Base-by-base conservation (phyloP, 35 echinoderm and acorn worm genomes). In the Ophiothrix spiculata region DNA sequence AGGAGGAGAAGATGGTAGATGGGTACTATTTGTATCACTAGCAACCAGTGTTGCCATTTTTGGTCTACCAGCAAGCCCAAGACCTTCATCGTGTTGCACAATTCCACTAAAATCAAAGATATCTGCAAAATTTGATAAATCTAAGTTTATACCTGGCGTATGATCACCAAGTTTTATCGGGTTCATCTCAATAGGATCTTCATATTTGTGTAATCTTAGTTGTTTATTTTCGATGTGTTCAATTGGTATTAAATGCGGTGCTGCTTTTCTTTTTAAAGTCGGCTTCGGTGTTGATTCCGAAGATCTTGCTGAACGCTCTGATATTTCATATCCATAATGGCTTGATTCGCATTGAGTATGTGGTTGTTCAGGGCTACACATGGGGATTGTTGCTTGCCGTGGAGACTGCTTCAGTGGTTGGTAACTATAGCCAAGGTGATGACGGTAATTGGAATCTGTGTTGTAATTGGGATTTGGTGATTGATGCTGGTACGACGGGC, bases 71-170 rank as follows among this genome's bases (percentile, higher is more conserved):
- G 94, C 94, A 25, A 93, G 85, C 25, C 94, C 91, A 1, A 69
- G 23, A 25, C 60, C 60, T 69, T 69, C 60, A 32, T 97, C 94
- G 6, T 97, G 86, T 0, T 87, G 91, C 15, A 93, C 41, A 0
- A 77, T 86, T 21, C 83, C 83, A 31, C 89, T 83, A 40, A 97
- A 88, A 76, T 97, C 94, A 41, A 97, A 97, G 45, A 97, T 97
- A 74, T 97, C 94, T 0, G 94, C 88, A 41, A 97, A 97, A 79
- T 75, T 86, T 15, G 94, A 86, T 29, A 97, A 74, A 81, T 97
- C 94, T 56, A 97, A 81, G 56, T 97, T 97, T 37, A 97, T 97
- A 13, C 86, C 86, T 13, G 90, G 81, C 17, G 92, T 94, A 56
- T 94, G 92, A 10, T 93, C 91, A 34, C 79, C 56, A 31, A 93